Evolutionary conservation across 2,888 invertebrate species (phyloP).

Genomic region (Calliphora vomitoria): DNA sequence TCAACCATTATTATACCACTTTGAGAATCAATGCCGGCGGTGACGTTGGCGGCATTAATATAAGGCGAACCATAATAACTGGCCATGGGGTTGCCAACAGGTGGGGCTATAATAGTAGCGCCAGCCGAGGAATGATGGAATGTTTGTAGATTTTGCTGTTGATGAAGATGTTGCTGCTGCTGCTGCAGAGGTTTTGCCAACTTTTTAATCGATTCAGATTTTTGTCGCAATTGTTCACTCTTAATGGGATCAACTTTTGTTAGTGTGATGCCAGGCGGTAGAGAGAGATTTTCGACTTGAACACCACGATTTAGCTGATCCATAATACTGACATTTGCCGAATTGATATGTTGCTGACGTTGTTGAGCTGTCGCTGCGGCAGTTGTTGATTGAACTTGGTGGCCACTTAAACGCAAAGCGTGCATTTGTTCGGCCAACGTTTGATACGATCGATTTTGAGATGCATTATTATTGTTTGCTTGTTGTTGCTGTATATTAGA

Average conservation of each 20-base stretch:
- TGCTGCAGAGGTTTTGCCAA: slow-evolving; percentile 81
- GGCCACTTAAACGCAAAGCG: slow-evolving; percentile 56
- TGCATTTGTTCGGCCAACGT: slow-evolving; percentile 66
- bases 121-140: slow-evolving; percentile 74
- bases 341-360: slow-evolving; percentile 67
- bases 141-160: slow-evolving; percentile 67
- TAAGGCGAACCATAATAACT: slow-evolving; percentile 77
- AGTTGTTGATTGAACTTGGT: slow-evolving; percentile 77
- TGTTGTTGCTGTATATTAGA: slow-evolving; percentile 53
- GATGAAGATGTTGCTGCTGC: slow-evolving; percentile 74
- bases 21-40: slow-evolving; percentile 78
- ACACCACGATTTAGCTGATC: slow-evolving; percentile 84
- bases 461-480: slow-evolving; percentile 38
- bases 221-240: slow-evolving; percentile 83
- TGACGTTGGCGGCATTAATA: slow-evolving; percentile 73
- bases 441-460: slow-evolving; percentile 66
- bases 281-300: slow-evolving; percentile 87
- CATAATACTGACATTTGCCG: slow-evolving; percentile 84
- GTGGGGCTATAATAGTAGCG: slow-evolving; percentile 77
- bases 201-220: slow-evolving; percentile 83
- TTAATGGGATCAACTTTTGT: slow-evolving; percentile 88
- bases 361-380: slow-evolving; percentile 69
- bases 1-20: slow-evolving; percentile 84
- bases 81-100: slow-evolving; percentile 72
- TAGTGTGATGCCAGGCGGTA: slow-evolving; percentile 93